A percentile compares a stretch with the other conserved stretches of the same genome.
Conservation (phyloP, 1,140 invertebrate species). For the Pogonomyrmex californicus region DNA sequence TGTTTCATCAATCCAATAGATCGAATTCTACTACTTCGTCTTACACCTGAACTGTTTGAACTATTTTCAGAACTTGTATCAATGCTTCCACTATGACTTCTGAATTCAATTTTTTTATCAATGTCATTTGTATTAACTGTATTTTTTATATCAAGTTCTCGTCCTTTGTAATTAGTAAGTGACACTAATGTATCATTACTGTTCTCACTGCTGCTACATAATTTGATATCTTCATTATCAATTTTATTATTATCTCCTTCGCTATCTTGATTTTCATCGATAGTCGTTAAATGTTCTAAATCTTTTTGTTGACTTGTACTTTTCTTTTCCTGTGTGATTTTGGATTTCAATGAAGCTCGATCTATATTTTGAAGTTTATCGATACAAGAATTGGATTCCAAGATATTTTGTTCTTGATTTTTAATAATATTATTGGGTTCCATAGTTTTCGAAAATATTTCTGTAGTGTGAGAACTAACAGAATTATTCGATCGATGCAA, state of each 20-base stretch:
- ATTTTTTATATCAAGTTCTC: slow-evolving; percentile 79
- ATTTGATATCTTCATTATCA: slow-evolving; percentile 83
- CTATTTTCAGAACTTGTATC: slow-evolving; percentile 85
- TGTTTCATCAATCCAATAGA: slow-evolving; percentile 85
- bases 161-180: slow-evolving; percentile 76
- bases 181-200: slow-evolving; percentile 84
- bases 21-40: slow-evolving; percentile 86
- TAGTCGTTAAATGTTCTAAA: slow-evolving; percentile 57
- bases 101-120: slow-evolving; percentile 82
- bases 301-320: slow-evolving; percentile 62
- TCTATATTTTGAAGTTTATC: slow-evolving; percentile 59
- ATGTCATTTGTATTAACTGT: slow-evolving; percentile 72
- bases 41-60: slow-evolving; percentile 84
- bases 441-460: slow-evolving; percentile 56
- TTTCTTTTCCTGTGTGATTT: slow-evolving; percentile 64
- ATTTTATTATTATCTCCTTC: slow-evolving; percentile 82
- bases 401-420: slow-evolving; percentile 45
- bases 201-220: slow-evolving; percentile 84
- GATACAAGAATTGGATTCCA: slow-evolving; percentile 42
- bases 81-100: slow-evolving; percentile 84
- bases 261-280: slow-evolving; percentile 70
- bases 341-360: slow-evolving; percentile 64
- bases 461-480: slow-evolving; percentile 44
- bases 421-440: slow-evolving; percentile 53
- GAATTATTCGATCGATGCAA: slow-evolving; percentile 67